Evolutionary conservation across 2,888 invertebrate genomes (phyloP).

Genomic region (Ochropacha duplaris): DNA sequence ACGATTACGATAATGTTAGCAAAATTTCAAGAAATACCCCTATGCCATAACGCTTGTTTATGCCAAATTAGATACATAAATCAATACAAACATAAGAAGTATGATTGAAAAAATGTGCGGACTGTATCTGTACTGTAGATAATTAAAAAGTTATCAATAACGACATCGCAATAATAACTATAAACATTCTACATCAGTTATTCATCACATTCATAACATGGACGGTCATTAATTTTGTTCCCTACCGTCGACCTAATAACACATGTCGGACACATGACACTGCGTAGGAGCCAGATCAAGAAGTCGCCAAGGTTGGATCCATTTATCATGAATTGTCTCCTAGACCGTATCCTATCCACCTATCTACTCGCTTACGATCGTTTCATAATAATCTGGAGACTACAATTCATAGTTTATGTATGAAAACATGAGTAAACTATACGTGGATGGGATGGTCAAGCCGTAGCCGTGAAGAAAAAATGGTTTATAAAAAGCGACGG

Average conservation of each 20-base stretch:
- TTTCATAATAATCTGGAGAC: slow-evolving; percentile 19
- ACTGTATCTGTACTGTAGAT: too few relatives aligned
- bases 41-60: neutral
- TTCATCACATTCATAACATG: neutral
- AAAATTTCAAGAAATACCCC: slow-evolving; percentile 34
- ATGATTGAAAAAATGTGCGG: neutral
- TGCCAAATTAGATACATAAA: slow-evolving; percentile 5
- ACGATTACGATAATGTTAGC: slow-evolving; percentile 64
- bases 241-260: slow-evolving; percentile 66
- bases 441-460: slow-evolving; percentile 38
- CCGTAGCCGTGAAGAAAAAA: slow-evolving; percentile 52
- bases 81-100: neutral
- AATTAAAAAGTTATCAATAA: slow-evolving; percentile 11
- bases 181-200: slow-evolving; percentile 39
- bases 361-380: slow-evolving; percentile 33
- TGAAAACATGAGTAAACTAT: neutral
- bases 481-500: slow-evolving; percentile 53
- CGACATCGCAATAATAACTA: slow-evolving; percentile 17
- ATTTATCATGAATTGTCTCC: slow-evolving; percentile 72
- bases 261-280: slow-evolving; percentile 60
- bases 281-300: slow-evolving; percentile 75
- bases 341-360: slow-evolving; percentile 37
- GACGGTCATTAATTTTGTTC: slow-evolving; percentile 48
- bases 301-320: slow-evolving; percentile 77
- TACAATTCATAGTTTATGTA: neutral